Evolutionary conservation across 2,113 vertebrate species (phyloP).

Genomic region (Cettia cetti): DNA sequence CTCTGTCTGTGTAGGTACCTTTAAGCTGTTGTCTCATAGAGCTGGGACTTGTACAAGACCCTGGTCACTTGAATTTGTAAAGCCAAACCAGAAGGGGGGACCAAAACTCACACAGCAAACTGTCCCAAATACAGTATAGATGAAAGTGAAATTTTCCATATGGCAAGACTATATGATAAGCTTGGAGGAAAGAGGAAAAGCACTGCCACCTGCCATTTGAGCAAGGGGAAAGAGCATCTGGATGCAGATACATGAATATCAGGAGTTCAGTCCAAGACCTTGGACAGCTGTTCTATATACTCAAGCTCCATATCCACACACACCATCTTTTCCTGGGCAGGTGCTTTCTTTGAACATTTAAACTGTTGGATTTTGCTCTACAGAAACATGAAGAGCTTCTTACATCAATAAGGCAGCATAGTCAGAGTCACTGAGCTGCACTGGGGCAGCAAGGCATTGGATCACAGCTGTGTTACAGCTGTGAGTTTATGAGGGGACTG

Average conservation of each 20-base stretch:
- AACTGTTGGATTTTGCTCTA: not conserved
- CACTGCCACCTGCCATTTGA: not conserved
- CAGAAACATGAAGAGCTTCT: not conserved
- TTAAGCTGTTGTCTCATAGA: not conserved
- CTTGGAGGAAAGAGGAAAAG: not conserved
- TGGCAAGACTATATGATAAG: not conserved
- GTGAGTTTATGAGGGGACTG: not conserved
- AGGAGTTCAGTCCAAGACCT: not conserved
- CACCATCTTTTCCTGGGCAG: not conserved
- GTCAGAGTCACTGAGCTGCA: not conserved
- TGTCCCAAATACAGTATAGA: not conserved
- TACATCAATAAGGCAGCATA: not conserved
- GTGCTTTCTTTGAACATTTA: not conserved
- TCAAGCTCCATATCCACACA: not conserved
- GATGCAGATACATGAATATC: not conserved
- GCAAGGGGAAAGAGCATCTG: not conserved
- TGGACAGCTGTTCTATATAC: not conserved
- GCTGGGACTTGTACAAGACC: not conserved
- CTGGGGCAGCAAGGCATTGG: not conserved
- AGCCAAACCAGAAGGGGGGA: not conserved
- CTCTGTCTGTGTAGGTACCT: not conserved
- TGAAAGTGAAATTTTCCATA: not conserved
- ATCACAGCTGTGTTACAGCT: not conserved
- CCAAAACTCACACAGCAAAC: not conserved
- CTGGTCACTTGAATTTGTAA: not conserved